Percentiles rank a stretch among this genome's conserved stretches.
Conservation (phyloP, 1,140 invertebrate species). For the Leptopilina boulardi region DNA sequence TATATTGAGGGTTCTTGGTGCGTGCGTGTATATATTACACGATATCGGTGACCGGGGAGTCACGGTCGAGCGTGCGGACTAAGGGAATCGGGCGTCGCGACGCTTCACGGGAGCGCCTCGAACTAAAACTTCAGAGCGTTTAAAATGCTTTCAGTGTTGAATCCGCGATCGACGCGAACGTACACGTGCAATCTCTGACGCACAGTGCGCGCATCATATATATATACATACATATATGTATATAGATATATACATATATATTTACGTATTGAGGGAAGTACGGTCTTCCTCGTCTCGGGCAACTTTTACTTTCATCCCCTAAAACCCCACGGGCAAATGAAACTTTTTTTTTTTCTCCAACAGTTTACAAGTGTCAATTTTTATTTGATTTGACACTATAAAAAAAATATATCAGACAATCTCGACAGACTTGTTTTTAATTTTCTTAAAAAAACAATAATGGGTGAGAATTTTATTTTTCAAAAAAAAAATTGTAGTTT, state of each 20-base stretch:
- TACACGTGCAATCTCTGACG: slow-evolving; percentile 62
- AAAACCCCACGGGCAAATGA: not conserved
- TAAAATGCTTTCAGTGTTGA: slow-evolving; percentile 71
- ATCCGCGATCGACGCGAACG: slow-evolving; percentile 74
- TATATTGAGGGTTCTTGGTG: slow-evolving; percentile 6
- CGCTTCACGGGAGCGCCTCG: slow-evolving; percentile 71
- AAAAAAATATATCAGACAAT: too few relatives aligned
- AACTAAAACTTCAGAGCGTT: slow-evolving; percentile 71
- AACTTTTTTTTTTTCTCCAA: not conserved
- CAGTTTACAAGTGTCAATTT: not conserved
- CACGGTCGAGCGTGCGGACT: slow-evolving; percentile 42
- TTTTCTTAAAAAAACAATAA: not conserved
- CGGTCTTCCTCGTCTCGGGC: not conserved
- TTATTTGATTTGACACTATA: too few relatives aligned
- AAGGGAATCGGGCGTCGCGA: slow-evolving; percentile 66
- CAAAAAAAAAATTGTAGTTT: not conserved
- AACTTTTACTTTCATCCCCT: slow-evolving; percentile 15
- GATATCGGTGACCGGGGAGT: slow-evolving; percentile 36
- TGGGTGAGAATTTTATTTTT: not conserved
- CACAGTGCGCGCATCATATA: slow-evolving; percentile 37
- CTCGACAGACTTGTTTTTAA: not conserved
- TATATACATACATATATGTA: too few relatives aligned
- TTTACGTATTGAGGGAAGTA: not conserved
- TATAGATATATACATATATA: not conserved
- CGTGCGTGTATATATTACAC: not conserved